Evolutionary conservation across 2,113 vertebrate genomes (phyloP).

Genomic region (Thamnophis sirtalis): DNA sequence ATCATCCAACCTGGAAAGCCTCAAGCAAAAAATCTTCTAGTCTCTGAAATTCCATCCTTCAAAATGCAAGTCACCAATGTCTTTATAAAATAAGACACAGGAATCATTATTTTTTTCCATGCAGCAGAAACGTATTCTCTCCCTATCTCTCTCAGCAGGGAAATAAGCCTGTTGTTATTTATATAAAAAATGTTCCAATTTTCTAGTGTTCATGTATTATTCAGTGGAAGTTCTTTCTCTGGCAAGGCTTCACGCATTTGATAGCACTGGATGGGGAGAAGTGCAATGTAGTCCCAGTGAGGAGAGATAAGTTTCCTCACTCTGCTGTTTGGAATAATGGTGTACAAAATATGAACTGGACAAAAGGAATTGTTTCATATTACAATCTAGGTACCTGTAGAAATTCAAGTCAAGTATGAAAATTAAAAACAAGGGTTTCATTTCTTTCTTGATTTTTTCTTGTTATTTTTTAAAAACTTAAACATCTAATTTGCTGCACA

Average conservation of each 20-base stretch:
- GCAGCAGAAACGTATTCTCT: not conserved
- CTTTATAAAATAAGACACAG: not conserved
- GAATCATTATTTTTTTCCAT: not conserved
- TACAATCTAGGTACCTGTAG: not conserved
- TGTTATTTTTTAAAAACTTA: not conserved
- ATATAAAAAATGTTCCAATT: not conserved
- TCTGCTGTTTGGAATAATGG: not conserved
- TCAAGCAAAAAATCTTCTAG: not conserved
- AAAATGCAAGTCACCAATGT: not conserved
- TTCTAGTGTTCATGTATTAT: not conserved
- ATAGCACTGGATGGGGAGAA: not conserved
- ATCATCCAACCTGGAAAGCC: not conserved
- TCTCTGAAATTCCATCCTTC: not conserved
- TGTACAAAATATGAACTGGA: not conserved
- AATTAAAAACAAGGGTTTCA: not conserved
- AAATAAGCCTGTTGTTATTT: not conserved
- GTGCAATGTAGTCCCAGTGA: not conserved
- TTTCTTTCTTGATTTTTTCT: not conserved
- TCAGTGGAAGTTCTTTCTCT: not conserved
- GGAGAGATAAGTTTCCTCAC: not conserved
- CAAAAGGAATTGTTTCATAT: not conserved
- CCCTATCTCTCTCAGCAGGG: not conserved
- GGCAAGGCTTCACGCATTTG: not conserved
- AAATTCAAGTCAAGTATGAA: not conserved
- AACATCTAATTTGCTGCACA: not conserved